Base-by-base conservation (phyloP, 2,888 invertebrate species). In the Tiphia femorata region DNA sequence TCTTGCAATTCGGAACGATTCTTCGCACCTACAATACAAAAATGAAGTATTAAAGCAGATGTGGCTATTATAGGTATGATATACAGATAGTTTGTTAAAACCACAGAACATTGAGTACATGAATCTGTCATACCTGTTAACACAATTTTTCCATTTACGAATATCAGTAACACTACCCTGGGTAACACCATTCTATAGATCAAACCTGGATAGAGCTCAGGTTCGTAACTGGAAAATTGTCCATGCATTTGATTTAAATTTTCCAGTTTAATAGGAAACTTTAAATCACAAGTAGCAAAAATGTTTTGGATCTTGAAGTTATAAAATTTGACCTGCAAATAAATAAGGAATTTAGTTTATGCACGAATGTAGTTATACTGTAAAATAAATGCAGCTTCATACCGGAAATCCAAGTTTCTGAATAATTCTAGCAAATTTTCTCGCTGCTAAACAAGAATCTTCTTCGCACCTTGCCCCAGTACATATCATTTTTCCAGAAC, bases 71-170 rank as follows among this genome's bases (percentile, higher is more conserved):
- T 10, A 17, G 10, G 37, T 25, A 16, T 37, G 19, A 10, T n/a
- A 44, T 2, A 35, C 35, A 4, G 42, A 49, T 14, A 7, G 7
- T 14, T 1, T 8, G 10, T 17, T n/a, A n/a, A n/a, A n/a, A n/a
- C n/a, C n/a, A n/a, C 16, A n/a, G 1, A 21, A 21, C 21, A 21
- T 16, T 4, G 12, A n/a, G 12, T 42, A 17, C n/a, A 1, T 5
- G 25, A 37, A 60, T 71, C 76, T n/a, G n/a, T n/a, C n/a, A n/a
- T 73, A 87, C 87, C 87, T 77, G 98, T 99, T 62, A 99, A 91
- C 1, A 99, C 98, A 67, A 99, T 91, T 88, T 99, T 99, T 50
- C 99, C 99, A 83, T 98, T 98, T 0, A 99, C 98, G 86, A 99
- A 99, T 83, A 99, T 98, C 8, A 99, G 86, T 62, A 99, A 85